phyloP scores from a whole-genome alignment of 2,797 vertebrate species.

The Notamacropus eugenii region DNA sequence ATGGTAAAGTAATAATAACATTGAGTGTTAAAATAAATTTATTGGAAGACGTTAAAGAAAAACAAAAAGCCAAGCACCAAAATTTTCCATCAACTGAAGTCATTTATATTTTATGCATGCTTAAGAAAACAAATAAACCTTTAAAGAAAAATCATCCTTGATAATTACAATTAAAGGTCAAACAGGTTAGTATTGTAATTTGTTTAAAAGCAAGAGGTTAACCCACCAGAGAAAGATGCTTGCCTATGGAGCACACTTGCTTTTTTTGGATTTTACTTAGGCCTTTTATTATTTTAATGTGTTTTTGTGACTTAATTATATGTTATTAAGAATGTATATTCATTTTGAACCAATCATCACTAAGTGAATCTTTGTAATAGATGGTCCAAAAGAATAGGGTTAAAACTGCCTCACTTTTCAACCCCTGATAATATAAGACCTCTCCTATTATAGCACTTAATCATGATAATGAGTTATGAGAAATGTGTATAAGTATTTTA shows the following conservation, averaged over 20 bases:
- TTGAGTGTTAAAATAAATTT: background rate
- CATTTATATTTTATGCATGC: background rate
- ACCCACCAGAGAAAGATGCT: background rate
- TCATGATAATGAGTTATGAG: constrained; percentile 42
- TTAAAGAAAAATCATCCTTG: background rate
- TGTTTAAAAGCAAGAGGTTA: background rate
- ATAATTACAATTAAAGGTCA: constrained; percentile 11
- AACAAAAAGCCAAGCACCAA: background rate
- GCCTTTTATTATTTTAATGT: background rate
- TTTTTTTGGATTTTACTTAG: background rate
- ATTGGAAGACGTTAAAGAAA: background rate
- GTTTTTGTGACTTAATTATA: background rate
- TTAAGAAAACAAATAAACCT: background rate
- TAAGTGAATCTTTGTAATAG: background rate
- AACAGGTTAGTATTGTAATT: background rate
- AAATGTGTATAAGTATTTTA: background rate
- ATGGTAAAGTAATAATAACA: background rate
- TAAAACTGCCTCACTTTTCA: background rate
- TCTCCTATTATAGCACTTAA: background rate
- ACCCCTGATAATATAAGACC: background rate
- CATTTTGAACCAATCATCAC: background rate
- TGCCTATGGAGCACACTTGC: fast-evolving
- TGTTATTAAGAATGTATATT: background rate
- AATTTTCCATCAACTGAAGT: background rate
- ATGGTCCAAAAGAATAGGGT: background rate